These are phyloP conservation scores for Onychomys arenicola DNA, from an alignment of 2,797 vertebrate genomes.

Conservation along the genomic window DNA sequence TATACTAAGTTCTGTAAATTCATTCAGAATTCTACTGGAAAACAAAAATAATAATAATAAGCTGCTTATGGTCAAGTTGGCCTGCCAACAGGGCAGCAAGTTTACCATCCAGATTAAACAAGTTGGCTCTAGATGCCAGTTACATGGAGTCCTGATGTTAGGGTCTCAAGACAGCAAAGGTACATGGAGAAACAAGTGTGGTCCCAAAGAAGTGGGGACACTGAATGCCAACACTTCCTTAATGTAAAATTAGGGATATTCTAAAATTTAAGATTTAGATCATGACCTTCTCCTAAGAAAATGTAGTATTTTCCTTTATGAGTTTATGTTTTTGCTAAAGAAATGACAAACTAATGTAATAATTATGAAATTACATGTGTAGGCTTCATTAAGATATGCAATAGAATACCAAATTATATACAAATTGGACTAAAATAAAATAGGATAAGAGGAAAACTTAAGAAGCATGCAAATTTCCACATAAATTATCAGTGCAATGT, in stretches of 20 bases:
- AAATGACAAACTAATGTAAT: background rate
- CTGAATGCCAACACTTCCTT: background rate
- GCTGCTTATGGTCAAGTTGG: background rate
- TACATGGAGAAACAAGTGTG: background rate
- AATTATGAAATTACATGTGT: background rate
- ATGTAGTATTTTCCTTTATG: background rate
- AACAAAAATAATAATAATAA: background rate
- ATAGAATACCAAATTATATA: background rate
- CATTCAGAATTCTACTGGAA: background rate
- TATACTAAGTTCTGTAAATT: background rate
- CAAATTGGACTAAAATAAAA: background rate
- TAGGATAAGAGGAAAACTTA: background rate
- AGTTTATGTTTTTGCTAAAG: conserved; percentile 10
- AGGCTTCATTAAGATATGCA: background rate
- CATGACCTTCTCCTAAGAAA: background rate
- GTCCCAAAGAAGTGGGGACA: background rate
- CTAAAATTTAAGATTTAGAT: background rate
- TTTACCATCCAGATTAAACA: background rate
- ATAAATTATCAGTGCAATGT: background rate
- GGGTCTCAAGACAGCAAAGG: background rate
- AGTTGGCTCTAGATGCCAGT: background rate
- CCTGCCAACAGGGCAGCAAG: background rate
- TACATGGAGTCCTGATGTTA: background rate
- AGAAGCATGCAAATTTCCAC: background rate
- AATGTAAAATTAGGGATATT: background rate